Conservation (phyloP, 92 coral and sea anemone genomes). For the Porites lobata region DNA sequence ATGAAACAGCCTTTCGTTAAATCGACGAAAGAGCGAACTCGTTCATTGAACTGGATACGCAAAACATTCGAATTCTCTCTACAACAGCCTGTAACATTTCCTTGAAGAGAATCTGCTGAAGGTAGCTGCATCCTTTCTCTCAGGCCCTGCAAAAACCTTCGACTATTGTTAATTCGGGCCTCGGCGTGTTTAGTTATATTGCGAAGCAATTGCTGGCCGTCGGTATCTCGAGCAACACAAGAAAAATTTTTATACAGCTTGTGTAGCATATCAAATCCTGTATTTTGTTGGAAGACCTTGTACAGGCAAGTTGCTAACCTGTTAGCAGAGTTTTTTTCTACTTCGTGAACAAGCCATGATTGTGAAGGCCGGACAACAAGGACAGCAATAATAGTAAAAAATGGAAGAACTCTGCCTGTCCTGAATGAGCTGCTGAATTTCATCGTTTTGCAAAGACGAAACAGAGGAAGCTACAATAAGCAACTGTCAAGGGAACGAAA, state of each 20-base stretch:
- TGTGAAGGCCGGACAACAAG: neutral
- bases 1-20: conserved; percentile 15
- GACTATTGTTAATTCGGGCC: conserved; percentile 33
- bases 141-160: conserved; percentile 9
- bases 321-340: neutral
- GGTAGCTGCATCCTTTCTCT: neutral
- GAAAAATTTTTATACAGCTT: conserved; percentile 44
- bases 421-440: too few species aligned
- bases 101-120: neutral
- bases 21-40: conserved; percentile 21
- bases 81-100: conserved; percentile 7
- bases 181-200: conserved; percentile 35
- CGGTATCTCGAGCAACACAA: conserved; percentile 4
- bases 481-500: neutral
- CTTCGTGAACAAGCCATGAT: neutral
- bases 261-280: conserved; percentile 56
- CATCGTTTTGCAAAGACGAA: neutral
- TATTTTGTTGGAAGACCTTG: conserved; percentile 38
- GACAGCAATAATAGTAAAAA: neutral
- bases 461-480: neutral
- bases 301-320: conserved; percentile 15
- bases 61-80: neutral
- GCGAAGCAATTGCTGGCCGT: conserved; percentile 31
- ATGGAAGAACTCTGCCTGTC: neutral
- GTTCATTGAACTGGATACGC: neutral